Conservation (phyloP, 2,888 invertebrate genomes). For the Luperina testacea region DNA sequence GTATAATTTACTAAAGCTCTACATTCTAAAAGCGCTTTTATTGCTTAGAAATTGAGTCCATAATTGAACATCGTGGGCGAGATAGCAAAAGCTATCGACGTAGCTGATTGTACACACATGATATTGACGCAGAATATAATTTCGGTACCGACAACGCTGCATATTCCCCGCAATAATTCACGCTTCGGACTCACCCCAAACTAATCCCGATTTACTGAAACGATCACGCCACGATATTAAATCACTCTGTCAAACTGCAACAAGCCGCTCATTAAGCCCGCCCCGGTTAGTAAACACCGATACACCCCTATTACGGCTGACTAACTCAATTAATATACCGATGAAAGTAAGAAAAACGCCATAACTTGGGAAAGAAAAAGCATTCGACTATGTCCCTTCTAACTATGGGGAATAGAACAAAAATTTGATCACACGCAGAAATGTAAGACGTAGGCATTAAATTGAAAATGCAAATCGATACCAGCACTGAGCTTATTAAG, state of each 20-base stretch:
- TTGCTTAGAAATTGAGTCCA: conserved; percentile 29
- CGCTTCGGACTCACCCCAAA: conserved; percentile 80
- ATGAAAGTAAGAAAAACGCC: conserved; percentile 56
- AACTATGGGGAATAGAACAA: conserved; percentile 54
- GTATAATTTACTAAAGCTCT: conserved; percentile 43
- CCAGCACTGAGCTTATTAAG: conserved; percentile 70
- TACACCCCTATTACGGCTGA: conserved; percentile 78
- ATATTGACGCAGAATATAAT: conserved; percentile 72
- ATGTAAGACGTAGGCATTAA: conserved; percentile 57
- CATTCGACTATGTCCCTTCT: conserved; percentile 52
- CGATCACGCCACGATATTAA: conserved; percentile 85
- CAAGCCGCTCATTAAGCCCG: conserved; percentile 86
- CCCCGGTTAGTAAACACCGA: conserved; percentile 80
- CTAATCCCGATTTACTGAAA: conserved; percentile 87
- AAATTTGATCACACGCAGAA: conserved; percentile 37
- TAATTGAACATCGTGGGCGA: conserved; percentile 16
- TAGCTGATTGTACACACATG: conserved; percentile 53
- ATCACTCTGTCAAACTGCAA: conserved; percentile 88
- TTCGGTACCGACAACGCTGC: conserved; percentile 73
- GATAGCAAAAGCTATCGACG: conserved; percentile 39
- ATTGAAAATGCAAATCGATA: conserved; percentile 77
- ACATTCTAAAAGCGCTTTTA: conserved; percentile 40
- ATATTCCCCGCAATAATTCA: conserved; percentile 83
- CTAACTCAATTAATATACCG: conserved; percentile 78
- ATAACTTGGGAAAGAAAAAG: conserved; percentile 36